A percentile compares a stretch with the other conserved stretches of the same genome.
Evolutionary conservation across 2,113 vertebrate genomes (phyloP).

Genomic region (Coracopsis vasa): DNA sequence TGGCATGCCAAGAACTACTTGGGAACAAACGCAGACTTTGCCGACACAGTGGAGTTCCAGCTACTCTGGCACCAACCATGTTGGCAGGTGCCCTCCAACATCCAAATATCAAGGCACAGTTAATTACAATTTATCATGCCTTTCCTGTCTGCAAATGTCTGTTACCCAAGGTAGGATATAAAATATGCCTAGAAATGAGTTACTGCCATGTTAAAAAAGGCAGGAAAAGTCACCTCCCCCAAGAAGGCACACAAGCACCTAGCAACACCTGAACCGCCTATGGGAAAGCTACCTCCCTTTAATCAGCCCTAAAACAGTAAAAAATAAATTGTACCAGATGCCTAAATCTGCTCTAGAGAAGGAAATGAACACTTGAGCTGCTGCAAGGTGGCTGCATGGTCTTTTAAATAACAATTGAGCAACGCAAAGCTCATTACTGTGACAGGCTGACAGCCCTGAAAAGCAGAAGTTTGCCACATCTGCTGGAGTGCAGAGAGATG

Average conservation of each 20-base stretch:
- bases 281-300: background rate
- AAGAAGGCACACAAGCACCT: background rate
- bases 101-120: constrained; percentile 23
- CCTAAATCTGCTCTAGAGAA: background rate
- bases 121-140: constrained; percentile 45
- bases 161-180: background rate
- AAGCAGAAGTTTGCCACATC: background rate
- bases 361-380: background rate
- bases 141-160: constrained; percentile 32
- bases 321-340: background rate
- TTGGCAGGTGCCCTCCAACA: constrained; percentile 43
- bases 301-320: background rate
- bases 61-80: constrained; percentile 25
- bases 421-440: constrained; percentile 10
- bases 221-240: background rate
- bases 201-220: background rate
- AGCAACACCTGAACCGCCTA: background rate
- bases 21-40: constrained; percentile 44
- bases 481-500: background rate
- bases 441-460: background rate
- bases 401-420: background rate
- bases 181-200: background rate
- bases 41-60: background rate
- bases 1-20: constrained; percentile 55
- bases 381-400: background rate